Evolutionary conservation across 1,140 invertebrate species (phyloP).

Genomic region (Battus philenor): DNA sequence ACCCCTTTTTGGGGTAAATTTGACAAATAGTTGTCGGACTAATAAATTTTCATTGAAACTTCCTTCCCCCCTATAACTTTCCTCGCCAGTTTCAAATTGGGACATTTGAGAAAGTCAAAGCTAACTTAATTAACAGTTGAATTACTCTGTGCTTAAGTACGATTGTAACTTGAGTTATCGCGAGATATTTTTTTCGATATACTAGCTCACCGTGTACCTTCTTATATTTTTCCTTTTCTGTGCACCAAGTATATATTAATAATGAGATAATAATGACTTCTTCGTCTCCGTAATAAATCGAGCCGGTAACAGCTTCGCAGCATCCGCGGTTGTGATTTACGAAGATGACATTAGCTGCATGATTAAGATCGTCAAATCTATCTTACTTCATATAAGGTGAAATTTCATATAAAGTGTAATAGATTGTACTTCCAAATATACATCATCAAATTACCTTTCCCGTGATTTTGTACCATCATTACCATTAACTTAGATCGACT

Average conservation of each 20-base stretch:
- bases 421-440: no score
- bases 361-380: slow-evolving; percentile 7
- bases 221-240: background rate
- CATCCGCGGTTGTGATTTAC: slow-evolving; percentile 7
- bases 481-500: no score
- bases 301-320: slow-evolving; percentile 10
- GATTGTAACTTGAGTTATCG: slow-evolving; percentile 55
- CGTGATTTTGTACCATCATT: no score
- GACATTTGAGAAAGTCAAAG: slow-evolving; percentile 56
- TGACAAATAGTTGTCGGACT: slow-evolving; percentile 70
- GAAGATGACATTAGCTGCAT: slow-evolving; percentile 6
- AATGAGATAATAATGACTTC: slow-evolving; percentile 7
- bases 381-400: no score
- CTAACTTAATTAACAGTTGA: slow-evolving; percentile 68
- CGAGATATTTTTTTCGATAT: background rate
- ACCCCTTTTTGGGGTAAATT: slow-evolving; percentile 63
- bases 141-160: slow-evolving; percentile 61
- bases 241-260: slow-evolving; percentile 5
- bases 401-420: no score
- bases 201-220: background rate
- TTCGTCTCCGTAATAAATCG: slow-evolving; percentile 11
- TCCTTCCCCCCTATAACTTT: slow-evolving; percentile 46
- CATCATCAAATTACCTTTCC: no score
- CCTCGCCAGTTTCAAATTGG: slow-evolving; percentile 44
- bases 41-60: slow-evolving; percentile 70